phyloP scores from a whole-genome alignment of 2,888 invertebrate genomes.

The Syrphus vitripennis region DNA sequence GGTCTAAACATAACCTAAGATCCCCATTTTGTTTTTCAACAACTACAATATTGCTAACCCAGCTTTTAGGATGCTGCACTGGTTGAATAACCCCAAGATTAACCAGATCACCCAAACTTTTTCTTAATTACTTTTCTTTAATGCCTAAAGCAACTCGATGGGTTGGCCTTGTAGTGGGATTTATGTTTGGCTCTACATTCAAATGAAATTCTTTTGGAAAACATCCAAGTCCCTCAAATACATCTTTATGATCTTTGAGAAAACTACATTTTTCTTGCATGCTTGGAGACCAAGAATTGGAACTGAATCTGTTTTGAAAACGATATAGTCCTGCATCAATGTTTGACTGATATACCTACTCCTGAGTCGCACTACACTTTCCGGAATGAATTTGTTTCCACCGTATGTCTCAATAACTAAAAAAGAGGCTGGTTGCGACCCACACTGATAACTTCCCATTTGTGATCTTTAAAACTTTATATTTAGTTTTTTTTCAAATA shows the following conservation, averaged over 20 bases:
- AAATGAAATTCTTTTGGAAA: constrained; percentile 11
- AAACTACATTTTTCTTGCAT: constrained; percentile 4
- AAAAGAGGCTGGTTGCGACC: too few relatives aligned
- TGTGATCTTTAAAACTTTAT: too few relatives aligned
- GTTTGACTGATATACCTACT: not conserved
- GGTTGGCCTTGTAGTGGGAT: not conserved
- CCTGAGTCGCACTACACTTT: not conserved
- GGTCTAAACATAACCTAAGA: not conserved
- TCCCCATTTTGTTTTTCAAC: not conserved
- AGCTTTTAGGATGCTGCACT: constrained; percentile 1
- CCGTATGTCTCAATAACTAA: constrained; percentile 15
- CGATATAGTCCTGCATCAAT: not conserved
- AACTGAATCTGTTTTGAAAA: constrained; percentile 1
- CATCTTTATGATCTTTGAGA: constrained; percentile 14
- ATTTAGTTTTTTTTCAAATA: too few relatives aligned
- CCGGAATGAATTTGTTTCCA: not conserved
- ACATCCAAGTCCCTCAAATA: constrained; percentile 9
- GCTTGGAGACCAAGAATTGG: constrained; percentile 8
- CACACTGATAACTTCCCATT: too few relatives aligned
- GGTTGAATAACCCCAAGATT: not conserved
- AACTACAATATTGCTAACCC: not conserved
- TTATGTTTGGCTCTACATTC: not conserved
- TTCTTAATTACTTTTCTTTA: not conserved
- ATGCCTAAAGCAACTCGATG: not conserved
- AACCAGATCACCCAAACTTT: not conserved